phyloP scores from a whole-genome alignment of 2,113 vertebrate species.

The Oreocharis arfaki region DNA sequence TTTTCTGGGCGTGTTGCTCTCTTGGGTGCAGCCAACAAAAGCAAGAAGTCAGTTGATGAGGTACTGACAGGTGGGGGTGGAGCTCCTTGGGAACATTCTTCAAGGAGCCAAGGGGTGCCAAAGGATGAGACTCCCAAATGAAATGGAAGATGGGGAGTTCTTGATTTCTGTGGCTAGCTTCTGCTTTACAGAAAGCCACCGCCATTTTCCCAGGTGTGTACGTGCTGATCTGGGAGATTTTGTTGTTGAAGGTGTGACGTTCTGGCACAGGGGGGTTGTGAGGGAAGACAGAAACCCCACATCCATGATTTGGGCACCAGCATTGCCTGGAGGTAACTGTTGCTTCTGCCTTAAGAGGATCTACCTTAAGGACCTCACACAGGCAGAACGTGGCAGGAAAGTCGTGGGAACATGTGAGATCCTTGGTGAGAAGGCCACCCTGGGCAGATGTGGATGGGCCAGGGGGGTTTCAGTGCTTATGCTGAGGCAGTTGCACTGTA shows the following conservation, averaged over 20 bases:
- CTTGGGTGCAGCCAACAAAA: neutral
- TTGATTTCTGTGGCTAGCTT: neutral
- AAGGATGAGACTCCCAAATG: neutral
- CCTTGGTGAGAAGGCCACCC: neutral
- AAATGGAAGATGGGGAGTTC: neutral
- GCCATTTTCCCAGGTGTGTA: neutral
- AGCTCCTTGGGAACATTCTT: neutral
- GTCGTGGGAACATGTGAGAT: neutral
- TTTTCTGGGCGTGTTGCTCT: neutral
- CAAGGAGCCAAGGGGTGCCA: neutral
- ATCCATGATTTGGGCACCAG: too few relatives aligned
- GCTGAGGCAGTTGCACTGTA: fast-evolving
- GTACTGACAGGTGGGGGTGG: neutral
- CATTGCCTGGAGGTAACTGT: neutral
- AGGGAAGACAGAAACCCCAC: neutral
- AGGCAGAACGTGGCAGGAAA: fast-evolving
- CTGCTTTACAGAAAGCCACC: neutral
- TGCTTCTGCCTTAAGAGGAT: neutral
- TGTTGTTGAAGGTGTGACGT: neutral
- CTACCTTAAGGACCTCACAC: fast-evolving
- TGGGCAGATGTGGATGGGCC: neutral
- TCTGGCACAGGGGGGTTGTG: neutral
- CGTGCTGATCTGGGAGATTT: neutral
- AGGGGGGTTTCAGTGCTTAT: neutral
- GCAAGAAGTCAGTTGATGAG: neutral